phyloP scores from a whole-genome alignment of 2,797 vertebrate genomes.

The Telmatherina bonti region DNA sequence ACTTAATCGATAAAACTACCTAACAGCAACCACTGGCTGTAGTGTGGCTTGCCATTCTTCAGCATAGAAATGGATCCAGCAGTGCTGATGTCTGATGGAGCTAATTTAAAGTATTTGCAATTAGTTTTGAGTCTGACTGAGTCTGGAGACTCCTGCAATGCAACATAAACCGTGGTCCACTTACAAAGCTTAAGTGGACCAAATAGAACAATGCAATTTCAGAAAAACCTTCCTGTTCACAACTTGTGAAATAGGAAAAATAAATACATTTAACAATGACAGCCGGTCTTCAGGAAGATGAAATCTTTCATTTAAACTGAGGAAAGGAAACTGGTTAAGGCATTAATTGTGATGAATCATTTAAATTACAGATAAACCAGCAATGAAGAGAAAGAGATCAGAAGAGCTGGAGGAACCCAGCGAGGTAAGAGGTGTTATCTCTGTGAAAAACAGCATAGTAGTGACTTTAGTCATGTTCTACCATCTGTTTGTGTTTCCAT shows the following conservation, averaged over 20 bases:
- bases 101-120: background rate
- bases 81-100: background rate
- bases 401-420: constrained; percentile 67
- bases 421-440: constrained; percentile 60
- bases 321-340: background rate
- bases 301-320: background rate
- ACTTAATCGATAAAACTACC: too few relatives aligned
- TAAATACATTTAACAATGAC: background rate
- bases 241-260: background rate
- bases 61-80: too few relatives aligned
- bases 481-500: background rate
- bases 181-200: background rate
- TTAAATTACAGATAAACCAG: constrained; percentile 64
- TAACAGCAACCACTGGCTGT: too few relatives aligned
- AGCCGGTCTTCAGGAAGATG: background rate
- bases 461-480: background rate
- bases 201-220: background rate
- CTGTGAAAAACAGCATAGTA: background rate
- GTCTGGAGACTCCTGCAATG: background rate
- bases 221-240: background rate
- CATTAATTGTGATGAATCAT: background rate
- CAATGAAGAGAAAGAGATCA: constrained; percentile 72
- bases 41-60: too few relatives aligned
- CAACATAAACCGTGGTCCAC: too few relatives aligned
- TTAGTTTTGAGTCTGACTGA: background rate